phyloP scores from a whole-genome alignment of 2,113 vertebrate genomes.

The Mastomys natalensis region DNA sequence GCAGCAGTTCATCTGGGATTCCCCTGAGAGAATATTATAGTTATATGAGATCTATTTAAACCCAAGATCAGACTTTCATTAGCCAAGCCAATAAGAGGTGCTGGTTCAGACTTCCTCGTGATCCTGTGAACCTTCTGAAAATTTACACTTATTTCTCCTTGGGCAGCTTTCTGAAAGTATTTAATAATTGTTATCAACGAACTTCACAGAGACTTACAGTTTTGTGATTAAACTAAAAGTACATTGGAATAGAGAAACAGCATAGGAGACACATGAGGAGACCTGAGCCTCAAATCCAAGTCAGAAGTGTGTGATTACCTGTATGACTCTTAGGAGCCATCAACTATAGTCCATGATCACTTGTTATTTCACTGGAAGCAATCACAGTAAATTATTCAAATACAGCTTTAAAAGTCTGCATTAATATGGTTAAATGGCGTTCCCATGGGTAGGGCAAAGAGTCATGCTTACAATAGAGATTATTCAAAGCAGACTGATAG shows the following conservation, averaged over 20 bases:
- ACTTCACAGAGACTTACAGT: neutral
- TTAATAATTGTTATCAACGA: neutral
- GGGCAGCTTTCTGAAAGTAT: neutral
- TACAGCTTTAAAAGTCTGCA: neutral
- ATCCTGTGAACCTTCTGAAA: neutral
- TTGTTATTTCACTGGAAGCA: neutral
- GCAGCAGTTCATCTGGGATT: neutral
- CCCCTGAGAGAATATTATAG: neutral
- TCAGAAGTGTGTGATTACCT: neutral
- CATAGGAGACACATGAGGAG: neutral
- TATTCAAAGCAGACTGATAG: too few relatives aligned
- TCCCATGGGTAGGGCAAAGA: neutral
- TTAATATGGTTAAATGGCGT: neutral
- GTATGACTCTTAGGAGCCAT: neutral
- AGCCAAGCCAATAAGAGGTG: neutral
- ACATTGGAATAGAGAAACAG: neutral
- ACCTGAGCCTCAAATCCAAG: constrained; percentile 23
- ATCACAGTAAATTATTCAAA: neutral
- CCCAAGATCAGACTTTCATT: neutral
- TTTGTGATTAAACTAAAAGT: neutral
- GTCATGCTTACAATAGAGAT: too few relatives aligned
- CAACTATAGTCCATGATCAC: neutral
- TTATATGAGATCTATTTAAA: neutral
- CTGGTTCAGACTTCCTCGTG: neutral
- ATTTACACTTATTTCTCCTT: neutral